Percentiles rank a stretch among this genome's conserved stretches.
Conservation (phyloP, 2,888 invertebrate species). For the Drosophila villosipedis region DNA sequence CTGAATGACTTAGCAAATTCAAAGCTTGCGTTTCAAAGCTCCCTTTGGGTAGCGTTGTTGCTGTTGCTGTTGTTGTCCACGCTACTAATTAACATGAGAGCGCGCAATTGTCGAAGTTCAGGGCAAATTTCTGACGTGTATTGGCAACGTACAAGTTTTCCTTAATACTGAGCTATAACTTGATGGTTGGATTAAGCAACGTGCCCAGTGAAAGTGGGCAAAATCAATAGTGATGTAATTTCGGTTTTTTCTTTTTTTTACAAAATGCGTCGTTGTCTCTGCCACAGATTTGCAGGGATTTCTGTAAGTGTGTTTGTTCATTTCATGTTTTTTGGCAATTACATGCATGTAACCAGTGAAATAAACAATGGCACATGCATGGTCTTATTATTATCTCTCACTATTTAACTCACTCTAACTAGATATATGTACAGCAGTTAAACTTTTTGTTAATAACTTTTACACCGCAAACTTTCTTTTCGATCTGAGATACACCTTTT, state of each 20-base stretch:
- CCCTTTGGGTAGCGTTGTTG: conserved; percentile 10
- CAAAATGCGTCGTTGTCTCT: conserved; percentile 39
- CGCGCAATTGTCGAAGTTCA: conserved; percentile 64
- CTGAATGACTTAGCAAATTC: conserved; percentile 66
- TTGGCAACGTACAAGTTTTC: conserved; percentile 24
- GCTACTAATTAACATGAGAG: conserved; percentile 53
- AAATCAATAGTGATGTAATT: conserved; percentile 79
- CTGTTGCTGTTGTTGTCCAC: conserved; percentile 16
- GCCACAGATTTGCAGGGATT: conserved; percentile 42
- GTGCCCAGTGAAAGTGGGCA: conserved; percentile 75
- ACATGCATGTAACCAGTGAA: not conserved
- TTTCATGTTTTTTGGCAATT: conserved; percentile 43
- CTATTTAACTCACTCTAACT: conserved; percentile 52
- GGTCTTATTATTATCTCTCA: not conserved
- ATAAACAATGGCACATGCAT: conserved; percentile 1
- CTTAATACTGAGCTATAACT: conserved; percentile 13
- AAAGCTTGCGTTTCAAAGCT: conserved; percentile 48
- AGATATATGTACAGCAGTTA: conserved; percentile 48
- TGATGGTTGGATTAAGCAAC: conserved; percentile 27
- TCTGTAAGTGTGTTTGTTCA: conserved; percentile 20
- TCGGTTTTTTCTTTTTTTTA: conserved; percentile 32
- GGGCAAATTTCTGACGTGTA: conserved; percentile 51
- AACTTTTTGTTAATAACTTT: conserved; percentile 57
- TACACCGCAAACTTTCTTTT: conserved; percentile 72
- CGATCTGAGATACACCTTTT: conserved; percentile 42